Conservation (phyloP, 2,888 invertebrate genomes). For the Cataglyphis livida region DNA sequence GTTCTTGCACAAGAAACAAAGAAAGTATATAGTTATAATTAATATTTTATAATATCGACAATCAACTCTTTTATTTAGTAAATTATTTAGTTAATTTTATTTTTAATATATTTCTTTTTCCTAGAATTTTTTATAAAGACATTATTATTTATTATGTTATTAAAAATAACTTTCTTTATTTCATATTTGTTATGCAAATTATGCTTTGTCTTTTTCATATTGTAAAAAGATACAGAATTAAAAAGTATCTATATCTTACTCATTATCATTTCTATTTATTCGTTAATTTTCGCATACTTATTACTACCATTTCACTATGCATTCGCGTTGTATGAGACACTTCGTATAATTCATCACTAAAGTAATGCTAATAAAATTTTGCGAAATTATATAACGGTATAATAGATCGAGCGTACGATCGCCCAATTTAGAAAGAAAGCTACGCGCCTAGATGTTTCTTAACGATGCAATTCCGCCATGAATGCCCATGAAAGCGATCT, state of each 20-base stretch:
- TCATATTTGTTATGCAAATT: background rate
- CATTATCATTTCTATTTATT: background rate
- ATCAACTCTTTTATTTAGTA: background rate
- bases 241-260: background rate
- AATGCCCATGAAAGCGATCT: constrained; percentile 9
- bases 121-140: background rate
- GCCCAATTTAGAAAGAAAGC: background rate
- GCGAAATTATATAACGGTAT: background rate
- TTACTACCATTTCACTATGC: background rate
- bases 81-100: background rate
- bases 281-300: background rate
- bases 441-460: constrained; percentile 1
- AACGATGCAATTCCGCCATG: constrained; percentile 36
- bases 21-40: background rate
- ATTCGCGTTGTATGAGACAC: background rate
- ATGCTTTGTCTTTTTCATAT: background rate
- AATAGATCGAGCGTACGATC: background rate
- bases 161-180: background rate
- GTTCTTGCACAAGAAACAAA: constrained; percentile 18
- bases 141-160: background rate
- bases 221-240: background rate
- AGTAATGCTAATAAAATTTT: background rate
- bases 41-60: background rate
- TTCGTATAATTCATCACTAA: background rate
- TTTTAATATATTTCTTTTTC: background rate